Conservation (phyloP, 2,797 vertebrate genomes). For the Micromesistius poutassou region DNA sequence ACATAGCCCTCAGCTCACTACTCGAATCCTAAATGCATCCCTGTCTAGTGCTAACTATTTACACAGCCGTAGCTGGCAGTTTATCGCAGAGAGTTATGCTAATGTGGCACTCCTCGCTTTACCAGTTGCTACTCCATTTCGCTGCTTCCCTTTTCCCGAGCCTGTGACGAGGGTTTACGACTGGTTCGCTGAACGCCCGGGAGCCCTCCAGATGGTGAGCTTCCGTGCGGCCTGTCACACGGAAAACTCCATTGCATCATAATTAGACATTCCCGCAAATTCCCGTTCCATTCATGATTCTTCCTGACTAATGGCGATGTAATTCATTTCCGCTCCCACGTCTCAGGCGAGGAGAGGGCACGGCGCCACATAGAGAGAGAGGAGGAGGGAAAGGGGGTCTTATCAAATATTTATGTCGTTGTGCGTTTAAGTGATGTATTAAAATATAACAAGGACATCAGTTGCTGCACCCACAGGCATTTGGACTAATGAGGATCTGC, state of each 20-base stretch:
- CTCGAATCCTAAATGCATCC: too few species aligned
- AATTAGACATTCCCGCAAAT: slow-evolving; percentile 61
- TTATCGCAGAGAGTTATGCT: neutral
- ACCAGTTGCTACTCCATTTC: neutral
- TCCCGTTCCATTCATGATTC: slow-evolving; percentile 17
- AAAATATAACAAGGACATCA: slow-evolving; percentile 60
- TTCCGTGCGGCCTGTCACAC: slow-evolving; percentile 53
- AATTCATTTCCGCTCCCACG: slow-evolving; percentile 49
- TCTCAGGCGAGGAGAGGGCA: neutral
- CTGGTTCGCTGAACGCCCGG: slow-evolving; percentile 55
- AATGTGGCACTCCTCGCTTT: neutral
- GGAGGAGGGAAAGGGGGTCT: slow-evolving; percentile 33
- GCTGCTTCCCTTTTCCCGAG: slow-evolving; percentile 10
- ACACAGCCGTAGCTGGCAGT: neutral
- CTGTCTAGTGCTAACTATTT: neutral
- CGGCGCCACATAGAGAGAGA: slow-evolving; percentile 8
- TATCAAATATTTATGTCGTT: slow-evolving; percentile 61
- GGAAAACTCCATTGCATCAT: slow-evolving; percentile 42
- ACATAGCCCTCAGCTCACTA: neutral
- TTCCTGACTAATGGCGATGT: slow-evolving; percentile 43
- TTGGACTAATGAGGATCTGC: slow-evolving; percentile 23
- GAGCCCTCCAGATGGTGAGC: slow-evolving; percentile 61
- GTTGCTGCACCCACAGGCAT: slow-evolving; percentile 21
- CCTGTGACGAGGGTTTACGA: slow-evolving; percentile 43
- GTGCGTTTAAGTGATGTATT: slow-evolving; percentile 65